phyloP scores from a whole-genome alignment of 1,140 invertebrate genomes.

The Protaetia brevitarsis region DNA sequence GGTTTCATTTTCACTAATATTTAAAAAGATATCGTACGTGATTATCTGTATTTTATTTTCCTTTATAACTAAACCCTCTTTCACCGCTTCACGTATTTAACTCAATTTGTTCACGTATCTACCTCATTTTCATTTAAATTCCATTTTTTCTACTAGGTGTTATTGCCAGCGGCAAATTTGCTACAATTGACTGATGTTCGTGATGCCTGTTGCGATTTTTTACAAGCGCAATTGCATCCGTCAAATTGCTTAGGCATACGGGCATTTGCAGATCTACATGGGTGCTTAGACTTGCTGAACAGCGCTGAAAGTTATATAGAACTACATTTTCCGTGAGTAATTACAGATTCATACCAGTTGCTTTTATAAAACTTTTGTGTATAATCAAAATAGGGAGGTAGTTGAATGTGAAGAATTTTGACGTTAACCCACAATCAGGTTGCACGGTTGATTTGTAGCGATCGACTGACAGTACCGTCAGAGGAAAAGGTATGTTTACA shows the following conservation, averaged over 20 bases:
- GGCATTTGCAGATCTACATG: conserved; percentile 93
- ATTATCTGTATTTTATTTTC: too few relatives aligned
- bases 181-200: conserved; percentile 86
- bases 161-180: conserved; percentile 90
- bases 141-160: conserved; percentile 53
- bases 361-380: background rate
- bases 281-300: conserved; percentile 78
- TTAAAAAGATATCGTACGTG: too few relatives aligned
- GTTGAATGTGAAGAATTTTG: conserved; percentile 94
- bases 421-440: conserved; percentile 78
- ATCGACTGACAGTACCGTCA: conserved; percentile 80
- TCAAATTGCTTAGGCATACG: conserved; percentile 94
- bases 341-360: background rate
- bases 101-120: background rate
- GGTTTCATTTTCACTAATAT: too few relatives aligned
- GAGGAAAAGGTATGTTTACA: conserved; percentile 75
- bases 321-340: conserved; percentile 85
- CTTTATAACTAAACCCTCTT: background rate
- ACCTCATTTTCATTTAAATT: background rate
- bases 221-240: conserved; percentile 87
- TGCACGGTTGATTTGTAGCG: conserved; percentile 80
- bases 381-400: conserved; percentile 67
- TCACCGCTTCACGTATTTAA: background rate
- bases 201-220: conserved; percentile 90
- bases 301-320: conserved; percentile 86